phyloP scores from a whole-genome alignment of 2,888 invertebrate species.

The Choreutis nemorana region DNA sequence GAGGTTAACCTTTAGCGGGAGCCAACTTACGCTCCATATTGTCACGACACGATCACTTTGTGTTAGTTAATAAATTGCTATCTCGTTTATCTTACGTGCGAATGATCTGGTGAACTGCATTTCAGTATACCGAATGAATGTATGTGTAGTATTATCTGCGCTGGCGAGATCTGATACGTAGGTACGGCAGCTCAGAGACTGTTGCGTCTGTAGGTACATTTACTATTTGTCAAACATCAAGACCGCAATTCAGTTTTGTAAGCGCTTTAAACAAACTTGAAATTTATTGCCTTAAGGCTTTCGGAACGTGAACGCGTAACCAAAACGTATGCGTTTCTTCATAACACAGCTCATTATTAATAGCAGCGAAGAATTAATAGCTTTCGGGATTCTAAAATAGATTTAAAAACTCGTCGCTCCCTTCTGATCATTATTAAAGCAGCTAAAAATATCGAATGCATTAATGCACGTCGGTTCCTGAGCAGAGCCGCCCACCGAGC shows the following conservation, averaged over 20 bases:
- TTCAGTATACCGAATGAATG: no score
- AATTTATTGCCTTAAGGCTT: conserved; percentile 44
- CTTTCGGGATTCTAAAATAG: conserved; percentile 21
- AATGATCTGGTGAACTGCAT: conserved; percentile 27
- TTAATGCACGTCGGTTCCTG: conserved; percentile 32
- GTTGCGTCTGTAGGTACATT: conserved; percentile 25
- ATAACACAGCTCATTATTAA: conserved; percentile 10
- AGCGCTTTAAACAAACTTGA: conserved; percentile 43
- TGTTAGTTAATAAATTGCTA: conserved; percentile 42
- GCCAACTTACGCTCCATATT: conserved; percentile 46
- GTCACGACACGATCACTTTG: conserved; percentile 49
- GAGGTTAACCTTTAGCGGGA: conserved; percentile 59
- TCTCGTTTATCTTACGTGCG: conserved; percentile 36
- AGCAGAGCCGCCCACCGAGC: conserved; percentile 26
- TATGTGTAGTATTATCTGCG: no score
- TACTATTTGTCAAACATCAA: conserved; percentile 35
- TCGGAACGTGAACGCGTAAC: conserved; percentile 35
- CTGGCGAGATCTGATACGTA: conserved; percentile 16
- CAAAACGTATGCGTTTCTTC: conserved; percentile 30
- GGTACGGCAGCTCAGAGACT: conserved; percentile 17
- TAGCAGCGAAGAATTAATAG: conserved; percentile 11
- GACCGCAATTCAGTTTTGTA: conserved; percentile 47
- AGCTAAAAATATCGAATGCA: conserved; percentile 41
- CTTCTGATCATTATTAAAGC: conserved; percentile 29
- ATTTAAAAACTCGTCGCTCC: conserved; percentile 22